Evolutionary conservation across 2,888 invertebrate species (phyloP).

Genomic region (Petrolisthes manimaculis): DNA sequence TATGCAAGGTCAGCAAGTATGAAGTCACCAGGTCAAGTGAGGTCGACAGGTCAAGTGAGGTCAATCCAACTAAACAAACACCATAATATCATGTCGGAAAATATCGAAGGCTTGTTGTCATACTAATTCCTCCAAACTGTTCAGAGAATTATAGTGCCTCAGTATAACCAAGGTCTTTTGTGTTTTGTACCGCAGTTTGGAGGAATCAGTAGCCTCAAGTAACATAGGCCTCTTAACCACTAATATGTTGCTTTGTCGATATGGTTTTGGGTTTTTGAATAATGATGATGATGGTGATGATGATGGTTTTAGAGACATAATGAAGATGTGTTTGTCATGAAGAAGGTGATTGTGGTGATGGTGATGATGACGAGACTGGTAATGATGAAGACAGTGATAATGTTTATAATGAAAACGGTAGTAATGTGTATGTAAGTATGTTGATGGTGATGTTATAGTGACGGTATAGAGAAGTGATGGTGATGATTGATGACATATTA

Average conservation of each 20-base stretch:
- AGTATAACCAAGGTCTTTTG: too few relatives aligned
- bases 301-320: neutral
- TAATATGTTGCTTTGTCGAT: too few relatives aligned
- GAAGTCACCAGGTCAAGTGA: neutral
- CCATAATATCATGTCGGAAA: neutral
- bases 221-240: too few relatives aligned
- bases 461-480: neutral
- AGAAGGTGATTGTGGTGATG: neutral
- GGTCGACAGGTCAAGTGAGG: neutral
- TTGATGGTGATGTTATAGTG: too few relatives aligned
- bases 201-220: neutral
- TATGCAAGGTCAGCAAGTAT: neutral
- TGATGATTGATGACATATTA: too few relatives aligned
- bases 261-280: neutral
- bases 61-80: neutral
- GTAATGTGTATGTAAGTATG: too few relatives aligned
- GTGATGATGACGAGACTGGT: neutral
- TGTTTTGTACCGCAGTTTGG: neutral
- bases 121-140: too few relatives aligned
- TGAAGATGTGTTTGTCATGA: too few relatives aligned
- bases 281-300: neutral
- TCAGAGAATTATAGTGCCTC: too few relatives aligned
- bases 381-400: too few relatives aligned
- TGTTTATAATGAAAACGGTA: too few relatives aligned
- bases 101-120: neutral